Evolutionary conservation across 37 sponge, comb jelly and placozoan species (phyloP).

Genomic region (Dysidea cf. avara): DNA sequence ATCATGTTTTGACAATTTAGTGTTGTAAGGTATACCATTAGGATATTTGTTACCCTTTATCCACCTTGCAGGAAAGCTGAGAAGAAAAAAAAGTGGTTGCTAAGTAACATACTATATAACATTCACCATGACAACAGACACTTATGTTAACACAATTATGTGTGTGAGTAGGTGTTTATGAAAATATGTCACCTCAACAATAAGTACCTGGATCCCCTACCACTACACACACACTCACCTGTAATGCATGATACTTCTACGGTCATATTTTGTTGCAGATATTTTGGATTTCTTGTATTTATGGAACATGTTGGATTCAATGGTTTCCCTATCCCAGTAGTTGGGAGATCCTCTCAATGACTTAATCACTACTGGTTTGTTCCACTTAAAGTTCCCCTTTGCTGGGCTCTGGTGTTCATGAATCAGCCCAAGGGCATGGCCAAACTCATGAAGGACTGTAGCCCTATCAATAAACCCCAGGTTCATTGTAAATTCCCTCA

Average conservation of each 20-base stretch:
- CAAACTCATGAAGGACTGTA: slow-evolving; percentile 66
- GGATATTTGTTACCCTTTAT: slow-evolving; percentile 56
- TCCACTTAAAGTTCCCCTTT: slow-evolving; percentile 50
- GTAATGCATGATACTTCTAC: slow-evolving; percentile 63
- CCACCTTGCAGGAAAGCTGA: slow-evolving; percentile 61
- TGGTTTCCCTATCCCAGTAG: slow-evolving; percentile 53
- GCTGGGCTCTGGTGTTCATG: slow-evolving; percentile 65
- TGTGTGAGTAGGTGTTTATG: not conserved
- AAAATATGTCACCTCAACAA: no score
- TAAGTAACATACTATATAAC: no score
- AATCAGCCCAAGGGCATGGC: slow-evolving; percentile 57
- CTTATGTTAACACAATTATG: no score
- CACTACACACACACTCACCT: no score
- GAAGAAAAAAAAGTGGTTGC: no score
- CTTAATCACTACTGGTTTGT: slow-evolving; percentile 49
- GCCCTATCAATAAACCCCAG: slow-evolving; percentile 52
- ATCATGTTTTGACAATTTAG: slow-evolving; percentile 41
- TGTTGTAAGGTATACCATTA: slow-evolving; percentile 36
- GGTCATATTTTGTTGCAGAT: slow-evolving; percentile 39
- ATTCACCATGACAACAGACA: no score
- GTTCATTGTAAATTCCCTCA: slow-evolving; percentile 45
- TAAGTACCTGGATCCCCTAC: no score
- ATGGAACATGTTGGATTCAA: slow-evolving; percentile 57
- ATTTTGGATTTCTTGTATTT: slow-evolving; percentile 51
- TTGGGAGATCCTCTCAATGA: slow-evolving; percentile 51